Evolutionary conservation across 2,888 invertebrate species (phyloP).

Genomic region (Phania funesta): DNA sequence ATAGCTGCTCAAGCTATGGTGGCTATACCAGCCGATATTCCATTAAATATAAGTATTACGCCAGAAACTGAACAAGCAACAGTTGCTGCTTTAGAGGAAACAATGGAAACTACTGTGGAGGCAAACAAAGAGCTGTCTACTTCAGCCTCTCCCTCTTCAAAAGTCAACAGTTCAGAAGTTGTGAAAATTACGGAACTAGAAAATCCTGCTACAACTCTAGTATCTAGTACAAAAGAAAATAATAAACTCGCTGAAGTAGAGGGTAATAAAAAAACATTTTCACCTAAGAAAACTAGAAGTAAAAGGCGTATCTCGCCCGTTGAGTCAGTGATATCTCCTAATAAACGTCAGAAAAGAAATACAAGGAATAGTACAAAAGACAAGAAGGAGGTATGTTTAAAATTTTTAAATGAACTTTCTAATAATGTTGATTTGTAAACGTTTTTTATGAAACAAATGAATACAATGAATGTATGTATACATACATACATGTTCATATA

Average conservation of each 20-base stretch:
- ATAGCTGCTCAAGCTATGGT: constrained; percentile 70
- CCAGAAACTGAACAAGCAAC: constrained; percentile 61
- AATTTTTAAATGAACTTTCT: background rate
- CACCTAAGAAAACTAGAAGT: background rate
- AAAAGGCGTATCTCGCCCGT: constrained; percentile 27
- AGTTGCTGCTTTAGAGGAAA: background rate
- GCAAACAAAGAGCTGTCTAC: background rate
- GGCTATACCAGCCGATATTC: constrained; percentile 65
- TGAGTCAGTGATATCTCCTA: background rate
- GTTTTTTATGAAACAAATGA: too few relatives aligned
- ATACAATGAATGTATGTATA: too few relatives aligned
- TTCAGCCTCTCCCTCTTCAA: background rate
- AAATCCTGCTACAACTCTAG: background rate
- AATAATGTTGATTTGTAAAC: background rate
- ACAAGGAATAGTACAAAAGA: background rate
- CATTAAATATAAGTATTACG: constrained; percentile 32
- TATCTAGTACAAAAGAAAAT: background rate
- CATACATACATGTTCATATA: too few relatives aligned
- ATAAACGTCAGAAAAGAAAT: constrained; percentile 37
- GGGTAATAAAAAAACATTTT: background rate
- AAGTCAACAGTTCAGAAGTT: background rate
- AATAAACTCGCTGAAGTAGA: background rate
- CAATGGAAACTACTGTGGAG: background rate
- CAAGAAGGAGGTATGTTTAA: constrained; percentile 23
- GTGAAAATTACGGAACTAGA: background rate